Evolutionary conservation across 2,888 invertebrate genomes (phyloP).

Genomic region (Leptopilina myrica): DNA sequence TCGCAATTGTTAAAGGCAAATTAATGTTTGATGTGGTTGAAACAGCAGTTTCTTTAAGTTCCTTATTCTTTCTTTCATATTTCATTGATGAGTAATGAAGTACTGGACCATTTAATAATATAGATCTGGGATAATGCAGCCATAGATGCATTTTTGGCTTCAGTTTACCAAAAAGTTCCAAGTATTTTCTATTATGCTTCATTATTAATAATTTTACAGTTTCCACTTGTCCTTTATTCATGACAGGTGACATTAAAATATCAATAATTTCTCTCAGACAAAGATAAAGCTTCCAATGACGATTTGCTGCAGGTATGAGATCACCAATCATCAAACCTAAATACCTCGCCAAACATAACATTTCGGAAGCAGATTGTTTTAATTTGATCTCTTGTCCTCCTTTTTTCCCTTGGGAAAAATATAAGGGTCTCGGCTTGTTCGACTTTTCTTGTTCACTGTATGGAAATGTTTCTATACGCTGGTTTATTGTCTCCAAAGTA

Average conservation of each 20-base stretch:
- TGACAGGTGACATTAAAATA: slow-evolving; percentile 43
- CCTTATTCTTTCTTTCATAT: slow-evolving; percentile 46
- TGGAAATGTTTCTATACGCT: too few species aligned
- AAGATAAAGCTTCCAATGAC: slow-evolving; percentile 43
- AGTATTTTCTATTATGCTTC: slow-evolving; percentile 45
- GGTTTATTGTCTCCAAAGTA: slow-evolving; percentile 22
- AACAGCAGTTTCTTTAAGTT: slow-evolving; percentile 46
- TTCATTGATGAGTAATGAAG: slow-evolving; percentile 45
- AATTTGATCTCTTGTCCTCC: slow-evolving; percentile 16
- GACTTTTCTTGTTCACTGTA: slow-evolving; percentile 26
- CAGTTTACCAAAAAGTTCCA: slow-evolving; percentile 44
- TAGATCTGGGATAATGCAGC: slow-evolving; percentile 45
- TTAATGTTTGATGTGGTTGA: slow-evolving; percentile 44
- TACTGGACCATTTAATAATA: slow-evolving; percentile 45
- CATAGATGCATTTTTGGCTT: slow-evolving; percentile 48
- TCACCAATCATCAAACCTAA: slow-evolving; percentile 50
- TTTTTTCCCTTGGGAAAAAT: slow-evolving; percentile 35
- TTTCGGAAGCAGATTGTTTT: slow-evolving; percentile 42
- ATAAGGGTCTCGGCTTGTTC: slow-evolving; percentile 31
- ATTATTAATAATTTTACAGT: slow-evolving; percentile 26
- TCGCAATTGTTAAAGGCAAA: slow-evolving; percentile 44
- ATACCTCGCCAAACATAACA: slow-evolving; percentile 49
- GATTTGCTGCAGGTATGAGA: slow-evolving; percentile 34
- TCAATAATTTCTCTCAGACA: slow-evolving; percentile 38
- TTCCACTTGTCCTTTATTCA: slow-evolving; percentile 43